Conservation (phyloP, 2,888 invertebrate species). For the Scaeva pyrastri region DNA sequence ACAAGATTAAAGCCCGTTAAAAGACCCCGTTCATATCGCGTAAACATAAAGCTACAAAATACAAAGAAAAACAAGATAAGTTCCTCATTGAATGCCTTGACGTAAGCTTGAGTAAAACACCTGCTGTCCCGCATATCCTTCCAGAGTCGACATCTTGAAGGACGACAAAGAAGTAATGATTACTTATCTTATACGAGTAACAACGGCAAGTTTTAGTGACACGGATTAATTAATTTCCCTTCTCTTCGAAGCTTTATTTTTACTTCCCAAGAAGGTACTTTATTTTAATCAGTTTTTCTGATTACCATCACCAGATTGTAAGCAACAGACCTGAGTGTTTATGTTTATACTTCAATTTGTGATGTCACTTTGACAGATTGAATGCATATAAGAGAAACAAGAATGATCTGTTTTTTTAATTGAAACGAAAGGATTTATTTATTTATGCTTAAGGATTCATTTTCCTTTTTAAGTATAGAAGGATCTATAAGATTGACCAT, state of each 20-base stretch:
- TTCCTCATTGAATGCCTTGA: no score
- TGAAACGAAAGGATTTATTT: not conserved
- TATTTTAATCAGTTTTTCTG: not conserved
- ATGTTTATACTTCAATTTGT: not conserved
- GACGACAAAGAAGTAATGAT: not conserved
- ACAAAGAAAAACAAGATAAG: no score
- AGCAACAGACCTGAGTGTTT: not conserved
- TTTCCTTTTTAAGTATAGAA: not conserved
- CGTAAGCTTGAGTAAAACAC: no score
- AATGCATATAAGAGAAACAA: not conserved
- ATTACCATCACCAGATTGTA: not conserved
- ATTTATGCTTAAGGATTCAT: not conserved
- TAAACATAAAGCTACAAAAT: no score
- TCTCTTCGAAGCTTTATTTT: not conserved
- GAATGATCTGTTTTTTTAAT: not conserved
- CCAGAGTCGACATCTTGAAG: not conserved
- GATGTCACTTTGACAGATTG: not conserved
- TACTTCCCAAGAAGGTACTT: not conserved
- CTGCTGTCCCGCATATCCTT: no score
- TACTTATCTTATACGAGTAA: not conserved
- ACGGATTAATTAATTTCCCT: not conserved
- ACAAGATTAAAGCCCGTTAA: no score
- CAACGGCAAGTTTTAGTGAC: not conserved
- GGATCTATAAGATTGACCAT: slow-evolving; percentile 40
- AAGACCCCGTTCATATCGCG: no score